Conservation (phyloP, 2,113 vertebrate genomes). For the Struthidea cinerea region DNA sequence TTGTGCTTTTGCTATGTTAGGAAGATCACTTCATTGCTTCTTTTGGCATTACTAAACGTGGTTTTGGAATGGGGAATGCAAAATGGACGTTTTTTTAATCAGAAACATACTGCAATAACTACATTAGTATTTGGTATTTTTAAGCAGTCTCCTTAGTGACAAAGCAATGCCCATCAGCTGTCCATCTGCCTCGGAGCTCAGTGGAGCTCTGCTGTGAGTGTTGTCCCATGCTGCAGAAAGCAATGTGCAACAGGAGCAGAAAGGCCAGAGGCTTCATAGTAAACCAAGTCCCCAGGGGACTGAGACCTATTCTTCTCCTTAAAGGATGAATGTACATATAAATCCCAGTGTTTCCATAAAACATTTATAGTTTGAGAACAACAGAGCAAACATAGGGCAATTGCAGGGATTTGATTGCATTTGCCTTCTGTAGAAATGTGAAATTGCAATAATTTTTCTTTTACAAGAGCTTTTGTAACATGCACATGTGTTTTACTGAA, state of each 20-base stretch:
- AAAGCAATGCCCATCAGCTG: not conserved
- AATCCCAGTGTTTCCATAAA: conserved; percentile 62
- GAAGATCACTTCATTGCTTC: not conserved
- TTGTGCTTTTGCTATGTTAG: not conserved
- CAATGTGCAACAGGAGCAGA: not conserved
- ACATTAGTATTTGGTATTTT: not conserved
- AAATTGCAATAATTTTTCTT: conserved; percentile 64
- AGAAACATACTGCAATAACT: conserved; percentile 6
- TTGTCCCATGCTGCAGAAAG: not conserved
- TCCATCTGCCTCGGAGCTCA: not conserved
- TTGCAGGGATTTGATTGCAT: conserved; percentile 59
- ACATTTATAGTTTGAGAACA: conserved; percentile 56
- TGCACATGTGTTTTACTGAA: conserved; percentile 64
- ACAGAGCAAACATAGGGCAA: conserved; percentile 43
- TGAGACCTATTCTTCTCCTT: conserved; percentile 61
- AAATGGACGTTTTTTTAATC: conserved; percentile 18
- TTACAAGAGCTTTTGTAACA: conserved; percentile 69
- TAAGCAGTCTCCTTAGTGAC: not conserved
- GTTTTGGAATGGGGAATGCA: not conserved
- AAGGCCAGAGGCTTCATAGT: conserved; percentile 36
- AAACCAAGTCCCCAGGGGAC: conserved; percentile 9
- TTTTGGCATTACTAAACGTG: conserved; percentile 6
- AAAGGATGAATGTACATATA: conserved; percentile 62
- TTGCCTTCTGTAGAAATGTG: conserved; percentile 68
- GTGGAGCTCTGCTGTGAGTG: not conserved